Conservation (phyloP, 2,113 vertebrate genomes). For the Lepisosteus oculatus region DNA sequence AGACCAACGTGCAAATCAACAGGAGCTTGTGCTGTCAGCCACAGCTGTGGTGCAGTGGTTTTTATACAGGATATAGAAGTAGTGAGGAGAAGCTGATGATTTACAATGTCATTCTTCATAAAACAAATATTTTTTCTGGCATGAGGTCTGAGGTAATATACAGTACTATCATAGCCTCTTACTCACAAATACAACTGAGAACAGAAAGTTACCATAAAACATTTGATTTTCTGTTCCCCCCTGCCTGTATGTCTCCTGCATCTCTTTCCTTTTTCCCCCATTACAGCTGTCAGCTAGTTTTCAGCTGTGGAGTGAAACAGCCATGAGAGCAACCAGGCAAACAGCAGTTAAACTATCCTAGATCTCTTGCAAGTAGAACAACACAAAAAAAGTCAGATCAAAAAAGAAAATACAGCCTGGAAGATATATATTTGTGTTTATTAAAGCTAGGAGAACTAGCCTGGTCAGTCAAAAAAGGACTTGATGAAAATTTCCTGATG, state of each 20-base stretch:
- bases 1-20: too few species aligned
- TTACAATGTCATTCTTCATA: too few species aligned
- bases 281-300: neutral
- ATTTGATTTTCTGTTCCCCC: neutral
- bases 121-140: too few species aligned
- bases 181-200: neutral
- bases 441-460: neutral
- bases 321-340: neutral
- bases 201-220: constrained; percentile 1
- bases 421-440: neutral
- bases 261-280: neutral
- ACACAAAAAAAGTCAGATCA: constrained; percentile 1
- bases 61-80: too few species aligned
- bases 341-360: neutral
- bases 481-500: too few species aligned
- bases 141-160: too few species aligned
- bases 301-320: neutral
- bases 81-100: too few species aligned
- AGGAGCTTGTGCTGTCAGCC: too few species aligned
- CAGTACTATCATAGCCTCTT: too few species aligned
- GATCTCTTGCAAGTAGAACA: neutral
- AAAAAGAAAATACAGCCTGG: neutral
- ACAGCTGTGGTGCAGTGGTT: too few species aligned
- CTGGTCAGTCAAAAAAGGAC: neutral
- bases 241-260: neutral